Base-by-base conservation (phyloP, 2,797 vertebrate species). In the Xenops minutus region DNA sequence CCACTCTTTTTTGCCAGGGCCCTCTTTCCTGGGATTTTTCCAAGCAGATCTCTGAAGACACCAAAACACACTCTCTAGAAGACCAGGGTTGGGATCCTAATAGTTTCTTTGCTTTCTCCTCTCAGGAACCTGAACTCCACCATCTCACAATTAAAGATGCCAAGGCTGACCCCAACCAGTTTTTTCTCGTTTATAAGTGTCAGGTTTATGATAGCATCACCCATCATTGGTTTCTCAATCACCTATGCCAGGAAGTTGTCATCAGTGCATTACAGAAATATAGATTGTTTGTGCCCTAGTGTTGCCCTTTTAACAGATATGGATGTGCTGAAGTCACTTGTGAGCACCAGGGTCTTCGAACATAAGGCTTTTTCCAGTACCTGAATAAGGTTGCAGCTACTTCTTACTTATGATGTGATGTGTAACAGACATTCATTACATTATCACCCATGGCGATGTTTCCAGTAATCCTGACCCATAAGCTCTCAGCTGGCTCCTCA, bases 341-440 rank as follows among this genome's bases (percentile, higher is more conserved):
- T 39, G 13, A 59, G 9, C 19, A 36, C 23, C n/a, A 55, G 16
- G 4, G 3, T 37, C 14, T 52, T n/a, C 6, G 8, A 84, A n/a
- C 19, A 26, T n/a, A 22, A 14, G 5, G 3, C 6, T 72, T 37
- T 18, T 48, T 43, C 20, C 8, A 24, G 24, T 32, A 5, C 64
- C 46, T 64, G 37, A 36, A 24, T 23, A 18, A 46, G 4, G 1
- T 48, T 88, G 67, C 58, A 62, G 23, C 17, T 76, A 3, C 30
- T n/a, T 51, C n/a, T 32, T 75, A 27, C 21, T 41, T 27, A 9
- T 21, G 14, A 7, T 20, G 11, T n/a, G 27, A 39, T n/a, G 24
- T 0, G 0, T 24, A 32, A 39, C 9, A 85, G 21, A 39, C 6
- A 26, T 7, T 54, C 4, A 1, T 7, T 20, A 12, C 32, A 39